Evolutionary conservation across 2,888 invertebrate species (phyloP).

Genomic region (Sepioteuthis lessoniana): DNA sequence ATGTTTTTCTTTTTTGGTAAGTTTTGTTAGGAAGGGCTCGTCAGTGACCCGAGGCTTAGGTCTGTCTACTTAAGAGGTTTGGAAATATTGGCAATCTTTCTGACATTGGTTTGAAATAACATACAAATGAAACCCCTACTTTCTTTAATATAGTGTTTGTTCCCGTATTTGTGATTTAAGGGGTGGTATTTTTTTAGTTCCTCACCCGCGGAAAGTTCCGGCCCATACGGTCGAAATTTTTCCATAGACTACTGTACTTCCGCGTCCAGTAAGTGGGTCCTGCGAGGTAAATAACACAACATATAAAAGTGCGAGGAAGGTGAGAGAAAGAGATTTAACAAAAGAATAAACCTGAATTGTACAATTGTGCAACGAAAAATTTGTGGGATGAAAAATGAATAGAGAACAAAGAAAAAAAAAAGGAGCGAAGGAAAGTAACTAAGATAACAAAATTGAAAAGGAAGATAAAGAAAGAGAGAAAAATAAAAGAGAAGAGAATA

Average conservation of each 20-base stretch:
- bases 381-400: no score
- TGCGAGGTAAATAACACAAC: not conserved
- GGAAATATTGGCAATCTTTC: not conserved
- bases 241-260: not conserved
- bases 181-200: not conserved
- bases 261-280: not conserved
- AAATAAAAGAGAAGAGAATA: no score
- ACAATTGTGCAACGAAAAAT: no score
- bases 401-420: no score
- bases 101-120: not conserved
- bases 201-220: not conserved
- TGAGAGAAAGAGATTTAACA: no score
- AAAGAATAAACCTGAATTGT: no score
- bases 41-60: not conserved
- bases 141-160: not conserved
- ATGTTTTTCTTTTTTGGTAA: not conserved
- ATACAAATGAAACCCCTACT: not conserved
- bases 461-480: no score
- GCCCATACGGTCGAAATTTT: conserved; percentile 20
- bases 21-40: not conserved
- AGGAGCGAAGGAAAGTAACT: no score
- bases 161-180: not conserved
- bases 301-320: no score
- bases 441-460: no score
- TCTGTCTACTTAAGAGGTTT: not conserved